Evolutionary conservation across 2,888 invertebrate genomes (phyloP), one percentile per base, ranked within the genome.

Genomic region (Polydrusus tereticollis): DNA sequence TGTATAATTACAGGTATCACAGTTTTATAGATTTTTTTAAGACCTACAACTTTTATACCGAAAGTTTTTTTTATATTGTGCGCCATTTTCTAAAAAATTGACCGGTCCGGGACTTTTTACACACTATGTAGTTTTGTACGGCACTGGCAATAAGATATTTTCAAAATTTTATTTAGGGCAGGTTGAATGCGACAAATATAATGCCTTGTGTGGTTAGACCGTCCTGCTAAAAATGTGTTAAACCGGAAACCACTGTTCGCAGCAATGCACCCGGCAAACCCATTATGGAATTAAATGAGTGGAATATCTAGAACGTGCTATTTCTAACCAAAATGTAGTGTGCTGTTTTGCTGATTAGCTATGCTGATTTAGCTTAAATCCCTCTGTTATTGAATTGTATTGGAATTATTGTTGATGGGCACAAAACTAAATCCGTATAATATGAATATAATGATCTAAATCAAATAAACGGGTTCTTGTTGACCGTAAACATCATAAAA

Each of bases 221-320:
- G 36, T 16, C 21, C 23, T 43, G 33, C 52, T 59, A 69, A 69
- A 69, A 69, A 66, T 66, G 36, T 50, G 45, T 59, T 59, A 59
- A 36, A 59, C 26, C 66, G 38, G 45, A 55, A 66, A 66, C 66
- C 36, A 58, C 55, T 55, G 57, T 18, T 43, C 43, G 58, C 29
- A 57, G 66, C 66, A 58, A 26, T 66, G 66, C 66, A 38, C 45
- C 63, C 20, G 36, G 55, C 70, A 64, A 70, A 65, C 58, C 45
- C 45, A 70, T 63, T 59, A 38, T 20, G 21, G 43, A 43, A 23
- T 60, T 70, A 60, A 70, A 45, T 50, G 50, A 47, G 58, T 64
- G 50, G 58, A 55, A 70, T 70, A 65, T 69, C 70, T 64, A 50
- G 38, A 70, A 70, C 70, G 70, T 69, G 62, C 62, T 60, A 71